phyloP scores from a whole-genome alignment of 2,113 vertebrate species.

The Syngnathoides biaculeatus region DNA sequence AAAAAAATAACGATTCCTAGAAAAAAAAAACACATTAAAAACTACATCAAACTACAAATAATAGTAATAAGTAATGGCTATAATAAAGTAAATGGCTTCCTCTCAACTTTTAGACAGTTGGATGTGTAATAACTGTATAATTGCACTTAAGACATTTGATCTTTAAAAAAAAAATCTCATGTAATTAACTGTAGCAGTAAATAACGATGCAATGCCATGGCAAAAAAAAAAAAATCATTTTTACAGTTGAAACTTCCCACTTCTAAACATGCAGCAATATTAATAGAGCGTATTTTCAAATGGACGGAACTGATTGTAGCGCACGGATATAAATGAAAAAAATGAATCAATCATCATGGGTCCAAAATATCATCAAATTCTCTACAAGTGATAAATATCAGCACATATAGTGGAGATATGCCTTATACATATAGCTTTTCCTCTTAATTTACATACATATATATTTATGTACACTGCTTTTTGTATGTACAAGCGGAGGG shows the following conservation, averaged over 20 bases:
- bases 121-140: constrained; percentile 63
- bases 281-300: not conserved
- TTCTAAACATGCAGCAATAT: not conserved
- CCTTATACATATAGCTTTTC: constrained; percentile 66
- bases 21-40: no score
- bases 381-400: constrained; percentile 74
- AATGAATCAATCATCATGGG: not conserved
- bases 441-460: constrained; percentile 74
- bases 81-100: constrained; percentile 58
- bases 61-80: no score
- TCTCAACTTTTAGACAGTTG: constrained; percentile 36
- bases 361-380: constrained; percentile 40
- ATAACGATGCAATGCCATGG: not conserved
- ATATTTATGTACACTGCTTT: constrained; percentile 67
- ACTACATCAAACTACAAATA: constrained; percentile 9
- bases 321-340: not conserved
- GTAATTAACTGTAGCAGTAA: not conserved
- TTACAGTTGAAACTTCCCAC: not conserved
- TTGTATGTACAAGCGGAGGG: constrained; percentile 66
- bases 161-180: constrained; percentile 7
- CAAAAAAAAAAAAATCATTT: not conserved
- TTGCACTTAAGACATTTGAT: constrained; percentile 63
- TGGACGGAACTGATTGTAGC: not conserved
- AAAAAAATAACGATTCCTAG: not conserved
- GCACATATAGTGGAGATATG: constrained; percentile 30